These are phyloP conservation scores for western clawed frog (Xenopus tropicalis) DNA, from an alignment of 2,113 vertebrate species.

Conservation along the genomic window DNA sequence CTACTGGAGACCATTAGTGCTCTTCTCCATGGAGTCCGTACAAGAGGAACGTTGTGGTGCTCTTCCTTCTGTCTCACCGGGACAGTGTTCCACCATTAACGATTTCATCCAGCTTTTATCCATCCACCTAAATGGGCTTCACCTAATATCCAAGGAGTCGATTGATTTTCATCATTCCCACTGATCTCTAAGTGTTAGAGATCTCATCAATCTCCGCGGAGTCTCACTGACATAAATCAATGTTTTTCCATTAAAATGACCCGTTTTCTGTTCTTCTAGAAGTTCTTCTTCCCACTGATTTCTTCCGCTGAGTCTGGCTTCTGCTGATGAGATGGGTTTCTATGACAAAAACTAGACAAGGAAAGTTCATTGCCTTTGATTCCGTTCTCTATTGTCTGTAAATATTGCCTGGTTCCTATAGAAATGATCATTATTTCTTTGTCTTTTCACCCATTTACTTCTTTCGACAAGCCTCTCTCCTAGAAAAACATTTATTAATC, in stretches of 20 bases:
- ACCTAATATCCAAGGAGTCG: background rate
- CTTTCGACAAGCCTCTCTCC: too few relatives aligned
- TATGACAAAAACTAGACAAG: too few relatives aligned
- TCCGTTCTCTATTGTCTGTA: too few relatives aligned
- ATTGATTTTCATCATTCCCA: conserved; percentile 9
- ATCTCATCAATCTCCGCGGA: background rate
- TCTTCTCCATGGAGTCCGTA: background rate
- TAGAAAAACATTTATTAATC: too few relatives aligned
- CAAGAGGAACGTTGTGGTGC: background rate
- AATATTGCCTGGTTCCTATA: too few relatives aligned
- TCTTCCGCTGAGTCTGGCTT: too few relatives aligned
- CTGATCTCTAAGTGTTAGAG: conserved; percentile 10
- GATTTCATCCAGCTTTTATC: background rate
- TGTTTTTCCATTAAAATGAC: conserved; percentile 27
- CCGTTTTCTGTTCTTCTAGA: background rate
- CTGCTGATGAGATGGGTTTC: too few relatives aligned
- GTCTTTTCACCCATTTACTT: too few relatives aligned
- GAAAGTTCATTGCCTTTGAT: too few relatives aligned
- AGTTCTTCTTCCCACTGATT: too few relatives aligned
- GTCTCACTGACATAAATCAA: conserved; percentile 26
- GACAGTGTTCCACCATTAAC: background rate
- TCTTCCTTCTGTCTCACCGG: background rate
- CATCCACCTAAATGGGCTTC: conserved; percentile 8
- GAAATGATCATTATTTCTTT: too few relatives aligned
- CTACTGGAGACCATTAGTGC: conserved; percentile 33